Conservation (phyloP, 2,113 vertebrate species). For the Seriola aureovittata region DNA sequence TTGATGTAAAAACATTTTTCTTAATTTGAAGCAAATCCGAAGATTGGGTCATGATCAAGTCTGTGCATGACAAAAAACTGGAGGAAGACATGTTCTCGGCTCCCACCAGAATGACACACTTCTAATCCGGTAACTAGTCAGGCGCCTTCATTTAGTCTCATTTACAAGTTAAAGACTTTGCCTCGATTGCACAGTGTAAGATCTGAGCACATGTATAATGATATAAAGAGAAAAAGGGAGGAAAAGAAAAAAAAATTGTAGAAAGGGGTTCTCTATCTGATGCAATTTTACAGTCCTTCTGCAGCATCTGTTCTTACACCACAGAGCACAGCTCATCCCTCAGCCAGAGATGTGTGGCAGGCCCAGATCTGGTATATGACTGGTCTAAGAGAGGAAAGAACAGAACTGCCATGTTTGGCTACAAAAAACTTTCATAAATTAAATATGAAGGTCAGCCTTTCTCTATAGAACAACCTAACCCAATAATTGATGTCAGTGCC, state of each 20-base stretch:
- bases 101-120: not conserved
- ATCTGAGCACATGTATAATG: not conserved
- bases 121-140: not conserved
- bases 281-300: slow-evolving; percentile 7
- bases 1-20: not conserved
- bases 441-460: slow-evolving; percentile 18
- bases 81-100: not conserved
- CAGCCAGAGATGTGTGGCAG: not conserved
- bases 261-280: not conserved
- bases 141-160: not conserved
- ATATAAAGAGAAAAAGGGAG: not conserved
- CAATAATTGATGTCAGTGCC: slow-evolving; percentile 5
- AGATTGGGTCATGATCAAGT: not conserved
- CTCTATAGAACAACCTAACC: not conserved
- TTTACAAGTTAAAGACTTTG: not conserved
- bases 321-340: not conserved
- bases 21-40: not conserved
- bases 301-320: not conserved
- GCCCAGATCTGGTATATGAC: too few species aligned
- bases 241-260: not conserved
- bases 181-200: not conserved
- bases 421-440: slow-evolving; percentile 8
- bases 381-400: not conserved
- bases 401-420: not conserved
- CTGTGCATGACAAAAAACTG: not conserved